A percentile compares a stretch with the other conserved stretches of the same genome.
phyloP scores from a whole-genome alignment of 2,888 invertebrate genomes.

The Dexiosoma caninum region DNA sequence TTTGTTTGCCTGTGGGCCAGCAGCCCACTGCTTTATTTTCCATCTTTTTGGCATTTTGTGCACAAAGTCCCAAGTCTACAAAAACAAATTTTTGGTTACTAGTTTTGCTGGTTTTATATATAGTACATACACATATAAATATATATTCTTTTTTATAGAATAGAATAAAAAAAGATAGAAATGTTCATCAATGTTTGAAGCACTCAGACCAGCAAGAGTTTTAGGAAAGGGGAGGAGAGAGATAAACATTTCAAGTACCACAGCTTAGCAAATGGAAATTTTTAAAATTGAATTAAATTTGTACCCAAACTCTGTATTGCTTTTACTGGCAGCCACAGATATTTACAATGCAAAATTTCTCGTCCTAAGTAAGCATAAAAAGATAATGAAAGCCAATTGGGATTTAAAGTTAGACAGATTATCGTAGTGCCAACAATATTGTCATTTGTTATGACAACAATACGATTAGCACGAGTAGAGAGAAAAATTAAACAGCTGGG shows the following conservation, averaged over 20 bases:
- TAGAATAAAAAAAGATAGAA: background rate
- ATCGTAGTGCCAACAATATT: slow-evolving; percentile 18
- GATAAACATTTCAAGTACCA: background rate
- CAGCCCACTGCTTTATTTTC: background rate
- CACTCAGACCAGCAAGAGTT: background rate
- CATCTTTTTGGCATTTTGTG: slow-evolving; percentile 24
- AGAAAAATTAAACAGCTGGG: slow-evolving; percentile 63
- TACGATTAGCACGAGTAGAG: slow-evolving; percentile 61
- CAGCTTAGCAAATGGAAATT: background rate
- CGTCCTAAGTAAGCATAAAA: background rate
- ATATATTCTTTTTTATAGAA: background rate
- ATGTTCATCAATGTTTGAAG: background rate
- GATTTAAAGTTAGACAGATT: background rate
- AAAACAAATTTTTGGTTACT: slow-evolving; percentile 7
- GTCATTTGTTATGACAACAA: slow-evolving; percentile 65
- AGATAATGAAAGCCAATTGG: background rate
- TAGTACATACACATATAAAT: too few relatives aligned
- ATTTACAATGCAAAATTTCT: background rate
- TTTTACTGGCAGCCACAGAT: background rate
- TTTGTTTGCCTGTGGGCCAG: slow-evolving; percentile 36
- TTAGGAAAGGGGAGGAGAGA: background rate
- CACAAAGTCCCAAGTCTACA: slow-evolving; percentile 13
- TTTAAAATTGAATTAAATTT: slow-evolving; percentile 63
- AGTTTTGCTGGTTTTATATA: background rate
- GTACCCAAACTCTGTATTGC: slow-evolving; percentile 22